Conservation (phyloP, 30 jellyfish, hydroid and myxozoan genomes). For the Aurelia aurita complex sp. Pacific region DNA sequence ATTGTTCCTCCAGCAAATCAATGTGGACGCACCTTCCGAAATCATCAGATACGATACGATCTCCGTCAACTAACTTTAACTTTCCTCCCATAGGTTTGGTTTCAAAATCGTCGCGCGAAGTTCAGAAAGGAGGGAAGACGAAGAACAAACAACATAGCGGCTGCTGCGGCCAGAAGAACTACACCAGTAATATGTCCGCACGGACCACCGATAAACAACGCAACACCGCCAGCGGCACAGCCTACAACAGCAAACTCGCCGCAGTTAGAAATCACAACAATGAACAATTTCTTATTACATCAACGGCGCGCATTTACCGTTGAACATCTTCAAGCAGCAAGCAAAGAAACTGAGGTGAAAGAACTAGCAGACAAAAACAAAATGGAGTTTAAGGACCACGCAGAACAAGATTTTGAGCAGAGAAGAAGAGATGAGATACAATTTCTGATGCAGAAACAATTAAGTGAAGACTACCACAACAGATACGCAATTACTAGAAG, state of each 20-base stretch:
- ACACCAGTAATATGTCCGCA: background rate
- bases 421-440: background rate
- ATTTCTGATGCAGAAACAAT: background rate
- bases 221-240: too few species aligned
- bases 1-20: too few species aligned
- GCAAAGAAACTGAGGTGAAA: background rate
- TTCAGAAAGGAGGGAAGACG: slow-evolving; percentile 58
- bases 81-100: slow-evolving; percentile 55
- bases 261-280: background rate
- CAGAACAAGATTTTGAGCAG: background rate
- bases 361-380: too few species aligned
- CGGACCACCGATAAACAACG: too few species aligned
- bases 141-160: slow-evolving; percentile 10
- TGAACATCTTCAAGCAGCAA: background rate
- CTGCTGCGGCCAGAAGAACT: slow-evolving; percentile 11
- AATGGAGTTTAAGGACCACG: too few species aligned
- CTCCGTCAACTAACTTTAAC: too few species aligned
- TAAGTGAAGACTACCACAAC: background rate
- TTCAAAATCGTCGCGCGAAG: slow-evolving; percentile 69
- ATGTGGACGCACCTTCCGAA: too few species aligned
- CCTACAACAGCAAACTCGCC: background rate
- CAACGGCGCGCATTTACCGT: background rate
- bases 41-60: too few species aligned
- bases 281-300: background rate
- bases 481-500: background rate